A percentile compares a stretch with the other conserved stretches of the same genome.
These are phyloP conservation scores for Pelodiscus sinensis DNA, from an alignment of 2,113 vertebrate genomes.

Conservation along the genomic window DNA sequence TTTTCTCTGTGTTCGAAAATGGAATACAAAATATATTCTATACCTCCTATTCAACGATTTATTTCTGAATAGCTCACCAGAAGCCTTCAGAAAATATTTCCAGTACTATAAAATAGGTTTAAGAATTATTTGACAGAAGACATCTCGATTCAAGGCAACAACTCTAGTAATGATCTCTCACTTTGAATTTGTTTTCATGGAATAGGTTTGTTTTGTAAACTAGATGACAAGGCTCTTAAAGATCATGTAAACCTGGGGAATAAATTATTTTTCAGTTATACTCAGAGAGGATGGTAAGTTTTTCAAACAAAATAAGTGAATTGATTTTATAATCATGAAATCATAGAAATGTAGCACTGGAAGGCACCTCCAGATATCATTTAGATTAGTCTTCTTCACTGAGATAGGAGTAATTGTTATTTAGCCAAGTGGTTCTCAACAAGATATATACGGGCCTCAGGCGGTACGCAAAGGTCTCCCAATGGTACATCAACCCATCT, in stretches of 20 bases:
- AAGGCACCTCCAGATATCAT: background rate
- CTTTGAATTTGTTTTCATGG: background rate
- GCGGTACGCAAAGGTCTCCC: too few relatives aligned
- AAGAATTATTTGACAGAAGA: constrained; percentile 3
- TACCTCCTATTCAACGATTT: background rate
- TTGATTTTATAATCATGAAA: background rate
- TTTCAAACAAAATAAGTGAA: background rate
- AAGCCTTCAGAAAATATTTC: background rate
- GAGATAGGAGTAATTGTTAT: background rate
- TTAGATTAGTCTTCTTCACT: background rate
- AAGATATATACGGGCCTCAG: too few relatives aligned
- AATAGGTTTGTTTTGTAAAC: background rate
- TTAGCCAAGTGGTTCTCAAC: background rate
- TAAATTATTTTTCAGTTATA: background rate
- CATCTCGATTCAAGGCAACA: background rate
- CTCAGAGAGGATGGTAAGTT: background rate
- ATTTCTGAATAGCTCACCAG: background rate
- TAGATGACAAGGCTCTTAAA: background rate
- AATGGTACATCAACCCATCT: too few relatives aligned
- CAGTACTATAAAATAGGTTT: background rate
- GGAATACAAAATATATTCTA: background rate
- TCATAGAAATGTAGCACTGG: background rate
- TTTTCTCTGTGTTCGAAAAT: constrained; percentile 4
- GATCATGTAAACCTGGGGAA: background rate
- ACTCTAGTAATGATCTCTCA: background rate